These are phyloP conservation scores for Philypnodon macrostomus DNA, from an alignment of 2,797 vertebrate genomes.

Conservation along the genomic window DNA sequence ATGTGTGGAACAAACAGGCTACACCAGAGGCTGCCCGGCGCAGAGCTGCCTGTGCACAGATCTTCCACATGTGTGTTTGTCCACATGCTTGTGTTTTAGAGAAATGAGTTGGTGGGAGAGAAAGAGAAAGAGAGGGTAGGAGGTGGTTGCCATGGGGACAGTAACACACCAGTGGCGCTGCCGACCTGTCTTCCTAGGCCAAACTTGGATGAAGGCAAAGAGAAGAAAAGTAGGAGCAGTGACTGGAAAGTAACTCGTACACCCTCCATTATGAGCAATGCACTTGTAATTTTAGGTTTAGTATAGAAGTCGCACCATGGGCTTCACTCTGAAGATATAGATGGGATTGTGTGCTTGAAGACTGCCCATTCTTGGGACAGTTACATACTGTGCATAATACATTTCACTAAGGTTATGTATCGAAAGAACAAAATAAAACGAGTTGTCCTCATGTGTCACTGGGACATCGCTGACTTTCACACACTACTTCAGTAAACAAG, in stretches of 20 bases:
- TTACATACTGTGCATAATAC: constrained; percentile 39
- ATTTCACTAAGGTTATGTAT: constrained; percentile 25
- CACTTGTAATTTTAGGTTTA: constrained; percentile 31
- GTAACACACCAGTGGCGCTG: constrained; percentile 84
- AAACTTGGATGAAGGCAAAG: constrained; percentile 78
- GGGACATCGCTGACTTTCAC: constrained; percentile 35
- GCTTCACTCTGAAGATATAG: too few relatives aligned
- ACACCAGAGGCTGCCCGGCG: constrained; percentile 54
- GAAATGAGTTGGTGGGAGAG: constrained; percentile 51
- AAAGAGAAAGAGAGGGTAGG: constrained; percentile 42
- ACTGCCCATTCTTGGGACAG: constrained; percentile 35
- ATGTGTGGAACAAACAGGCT: constrained; percentile 73
- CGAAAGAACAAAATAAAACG: constrained; percentile 38
- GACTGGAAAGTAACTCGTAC: constrained; percentile 19
- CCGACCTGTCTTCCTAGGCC: constrained; percentile 80
- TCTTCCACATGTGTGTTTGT: constrained; percentile 31
- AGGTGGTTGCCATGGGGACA: constrained; percentile 82
- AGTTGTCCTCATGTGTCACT: constrained; percentile 41
- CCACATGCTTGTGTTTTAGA: constrained; percentile 56
- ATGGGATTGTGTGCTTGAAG: too few relatives aligned
- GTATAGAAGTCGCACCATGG: constrained; percentile 30
- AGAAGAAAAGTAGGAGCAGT: constrained; percentile 38
- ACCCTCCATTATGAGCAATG: constrained; percentile 2
- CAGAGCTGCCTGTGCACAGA: constrained; percentile 26
- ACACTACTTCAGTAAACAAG: constrained; percentile 62